These are phyloP conservation scores for Antheraea assamensis DNA, from an alignment of 2,888 invertebrate species.

Conservation along the genomic window DNA sequence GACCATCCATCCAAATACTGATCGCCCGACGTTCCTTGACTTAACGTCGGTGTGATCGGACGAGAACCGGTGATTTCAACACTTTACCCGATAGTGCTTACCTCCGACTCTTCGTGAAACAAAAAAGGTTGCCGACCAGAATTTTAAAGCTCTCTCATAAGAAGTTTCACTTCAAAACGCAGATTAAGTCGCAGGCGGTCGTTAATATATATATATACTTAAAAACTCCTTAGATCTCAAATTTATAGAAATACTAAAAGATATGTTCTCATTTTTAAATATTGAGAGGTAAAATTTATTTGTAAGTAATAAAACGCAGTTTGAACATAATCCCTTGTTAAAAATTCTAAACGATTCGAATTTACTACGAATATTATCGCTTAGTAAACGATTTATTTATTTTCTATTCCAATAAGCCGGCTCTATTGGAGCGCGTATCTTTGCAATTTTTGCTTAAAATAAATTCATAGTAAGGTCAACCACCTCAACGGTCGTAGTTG, in stretches of 20 bases:
- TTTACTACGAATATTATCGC: background rate
- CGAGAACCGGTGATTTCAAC: constrained; percentile 76
- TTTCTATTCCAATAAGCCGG: constrained; percentile 23
- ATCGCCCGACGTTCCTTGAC: constrained; percentile 74
- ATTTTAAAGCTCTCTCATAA: too few relatives aligned
- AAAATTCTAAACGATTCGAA: constrained; percentile 18
- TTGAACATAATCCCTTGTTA: constrained; percentile 17
- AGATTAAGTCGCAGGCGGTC: too few relatives aligned
- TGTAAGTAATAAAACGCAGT: background rate
- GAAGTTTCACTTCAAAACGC: too few relatives aligned
- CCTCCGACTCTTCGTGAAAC: too few relatives aligned
- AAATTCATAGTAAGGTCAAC: constrained; percentile 12
- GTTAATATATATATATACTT: background rate
- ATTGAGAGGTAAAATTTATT: background rate
- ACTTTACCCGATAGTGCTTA: too few relatives aligned
- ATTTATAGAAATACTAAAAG: background rate
- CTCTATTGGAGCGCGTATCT: constrained; percentile 23
- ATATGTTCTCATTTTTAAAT: background rate
- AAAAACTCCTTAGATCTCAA: background rate
- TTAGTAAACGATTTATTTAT: constrained; percentile 2
- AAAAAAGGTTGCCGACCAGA: too few relatives aligned
- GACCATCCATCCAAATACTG: too few relatives aligned
- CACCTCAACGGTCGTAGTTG: background rate
- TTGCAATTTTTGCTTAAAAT: constrained; percentile 23
- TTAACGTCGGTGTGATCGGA: constrained; percentile 79